phyloP scores from a whole-genome alignment of 2,113 vertebrate species.

The Nicator chloris region DNA sequence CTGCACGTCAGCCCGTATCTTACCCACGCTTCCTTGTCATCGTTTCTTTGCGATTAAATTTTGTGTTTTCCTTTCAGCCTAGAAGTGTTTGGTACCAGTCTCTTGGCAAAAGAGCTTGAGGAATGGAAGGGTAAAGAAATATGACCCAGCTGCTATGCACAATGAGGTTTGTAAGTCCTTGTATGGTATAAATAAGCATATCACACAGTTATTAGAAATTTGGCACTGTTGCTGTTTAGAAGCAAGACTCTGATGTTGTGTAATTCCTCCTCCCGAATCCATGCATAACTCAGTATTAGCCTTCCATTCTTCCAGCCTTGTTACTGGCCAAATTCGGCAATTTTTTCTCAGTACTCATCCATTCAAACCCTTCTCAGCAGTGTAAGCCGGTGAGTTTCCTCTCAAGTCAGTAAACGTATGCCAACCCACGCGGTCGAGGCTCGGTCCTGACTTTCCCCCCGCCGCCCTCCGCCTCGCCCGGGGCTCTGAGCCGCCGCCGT shows the following conservation, averaged over 20 bases:
- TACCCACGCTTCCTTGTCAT: slow-evolving; percentile 34
- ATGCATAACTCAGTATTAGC: background rate
- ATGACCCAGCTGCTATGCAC: slow-evolving; percentile 54
- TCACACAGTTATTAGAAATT: slow-evolving; percentile 52
- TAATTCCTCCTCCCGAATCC: background rate
- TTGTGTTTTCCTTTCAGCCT: slow-evolving; percentile 48
- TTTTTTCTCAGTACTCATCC: slow-evolving; percentile 9
- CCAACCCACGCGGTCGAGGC: background rate
- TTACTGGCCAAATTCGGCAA: slow-evolving; percentile 15
- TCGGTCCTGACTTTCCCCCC: background rate
- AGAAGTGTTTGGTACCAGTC: slow-evolving; percentile 34
- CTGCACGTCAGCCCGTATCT: background rate
- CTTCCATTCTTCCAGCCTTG: background rate
- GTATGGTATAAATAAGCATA: slow-evolving; percentile 63
- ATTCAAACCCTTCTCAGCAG: background rate
- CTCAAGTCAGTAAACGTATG: background rate
- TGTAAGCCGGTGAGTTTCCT: slow-evolving; percentile 29
- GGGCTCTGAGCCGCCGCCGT: background rate
- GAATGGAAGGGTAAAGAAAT: slow-evolving; percentile 54
- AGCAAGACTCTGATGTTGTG: background rate
- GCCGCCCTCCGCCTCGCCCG: background rate
- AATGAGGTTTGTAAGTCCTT: slow-evolving; percentile 61
- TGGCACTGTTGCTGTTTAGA: slow-evolving; percentile 35
- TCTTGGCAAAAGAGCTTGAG: slow-evolving; percentile 46
- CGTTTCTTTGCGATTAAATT: slow-evolving; percentile 41